phyloP scores from a whole-genome alignment of 2,797 vertebrate genomes.

The Danio aesculapii region DNA sequence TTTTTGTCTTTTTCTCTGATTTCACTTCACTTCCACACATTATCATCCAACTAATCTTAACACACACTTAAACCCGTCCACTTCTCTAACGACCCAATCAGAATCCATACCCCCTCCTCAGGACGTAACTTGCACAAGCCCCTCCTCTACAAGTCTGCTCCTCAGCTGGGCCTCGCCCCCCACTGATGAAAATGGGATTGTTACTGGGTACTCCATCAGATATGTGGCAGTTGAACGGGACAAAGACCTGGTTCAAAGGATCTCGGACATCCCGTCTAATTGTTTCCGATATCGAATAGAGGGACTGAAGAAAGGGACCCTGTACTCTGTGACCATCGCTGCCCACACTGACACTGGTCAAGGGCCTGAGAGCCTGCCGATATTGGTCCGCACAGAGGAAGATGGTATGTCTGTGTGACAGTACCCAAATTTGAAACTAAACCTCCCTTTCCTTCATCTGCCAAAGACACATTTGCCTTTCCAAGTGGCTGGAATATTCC shows the following conservation, averaged over 20 bases:
- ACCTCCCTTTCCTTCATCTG: conserved; percentile 11
- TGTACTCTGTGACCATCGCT: conserved; percentile 92
- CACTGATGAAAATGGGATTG: conserved; percentile 89
- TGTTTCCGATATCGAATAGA: conserved; percentile 91
- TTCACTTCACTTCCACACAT: conserved; percentile 80
- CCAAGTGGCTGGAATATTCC: not conserved
- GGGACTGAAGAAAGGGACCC: conserved; percentile 96
- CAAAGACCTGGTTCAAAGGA: conserved; percentile 85
- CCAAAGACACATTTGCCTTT: conserved; percentile 15
- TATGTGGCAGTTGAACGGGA: conserved; percentile 76
- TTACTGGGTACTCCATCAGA: conserved; percentile 93
- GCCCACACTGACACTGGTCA: conserved; percentile 92
- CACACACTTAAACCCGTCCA: conserved; percentile 52
- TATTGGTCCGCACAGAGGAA: conserved; percentile 97
- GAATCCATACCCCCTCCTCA: conserved; percentile 96
- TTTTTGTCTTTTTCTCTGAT: conserved; percentile 81
- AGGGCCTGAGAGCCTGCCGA: conserved; percentile 93
- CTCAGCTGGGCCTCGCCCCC: conserved; percentile 98
- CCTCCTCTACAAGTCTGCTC: conserved; percentile 96
- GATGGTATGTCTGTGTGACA: conserved; percentile 92
- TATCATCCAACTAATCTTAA: conserved; percentile 73
- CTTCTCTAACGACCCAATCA: conserved; percentile 74
- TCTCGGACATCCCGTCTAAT: conserved; percentile 85
- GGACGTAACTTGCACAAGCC: conserved; percentile 94
- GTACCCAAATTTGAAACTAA: conserved; percentile 55